Evolutionary conservation across 2,888 invertebrate species (phyloP), one percentile per base, ranked within the genome.

Genomic region (Apoderus coryli): DNA sequence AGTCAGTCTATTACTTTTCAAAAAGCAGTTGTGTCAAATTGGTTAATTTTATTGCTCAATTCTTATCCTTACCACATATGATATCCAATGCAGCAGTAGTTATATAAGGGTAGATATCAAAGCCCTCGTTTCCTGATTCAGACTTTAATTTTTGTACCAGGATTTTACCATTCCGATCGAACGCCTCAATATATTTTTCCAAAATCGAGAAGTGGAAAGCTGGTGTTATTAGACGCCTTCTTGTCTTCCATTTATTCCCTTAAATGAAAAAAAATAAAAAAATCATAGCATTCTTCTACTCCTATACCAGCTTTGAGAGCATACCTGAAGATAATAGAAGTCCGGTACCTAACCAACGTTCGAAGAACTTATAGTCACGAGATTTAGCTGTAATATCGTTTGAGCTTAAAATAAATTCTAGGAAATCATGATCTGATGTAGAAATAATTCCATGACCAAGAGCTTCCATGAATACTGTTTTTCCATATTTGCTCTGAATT

Each of bases 171-270:
- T 76, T 72, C 31, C 65, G 65, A 44, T 77, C 69, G 47, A 81
- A 79, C 0, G 76, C 65, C 3, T 69, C 67, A 5, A 78, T 50
- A 52, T 76, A 81, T 40, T 74, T 68, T 46, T 76, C 71, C 27
- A 82, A 54, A 33, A 81, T 78, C 46, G 73, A 73, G 48, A 79
- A 80, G 53, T 82, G 81, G 53, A 80, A 82, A 0, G 80, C 69
- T 1, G 80, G 79, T 1, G 80, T 81, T 27, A 82, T 54, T 37
- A 80, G 65, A 50, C 75, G 77, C 14, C 82, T 63, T 38, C 76
- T 67, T 1, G 53, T 53, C 43, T 63, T 66, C 84, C 82, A 84
- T 54, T 65, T 67, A 1, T 49, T 40, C 2, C 65, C 69, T 50
- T 52, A 46, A 47, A 44, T 10, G 25, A 19, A 13, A 33, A 2